phyloP scores from a whole-genome alignment of 2,888 invertebrate species.

The Melieria omissa region DNA sequence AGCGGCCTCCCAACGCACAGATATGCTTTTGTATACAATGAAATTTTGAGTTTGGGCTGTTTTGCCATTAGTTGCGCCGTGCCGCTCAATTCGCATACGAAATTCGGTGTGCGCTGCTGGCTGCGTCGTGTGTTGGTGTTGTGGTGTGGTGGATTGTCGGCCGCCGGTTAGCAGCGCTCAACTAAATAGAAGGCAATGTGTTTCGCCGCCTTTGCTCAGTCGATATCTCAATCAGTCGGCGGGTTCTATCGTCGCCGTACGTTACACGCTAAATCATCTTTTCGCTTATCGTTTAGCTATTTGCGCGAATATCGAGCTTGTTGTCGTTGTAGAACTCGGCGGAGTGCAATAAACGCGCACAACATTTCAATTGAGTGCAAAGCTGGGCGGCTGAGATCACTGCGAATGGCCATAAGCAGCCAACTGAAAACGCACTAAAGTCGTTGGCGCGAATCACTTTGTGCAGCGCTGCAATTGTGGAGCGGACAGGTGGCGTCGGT shows the following conservation, averaged over 20 bases:
- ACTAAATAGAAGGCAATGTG: not conserved
- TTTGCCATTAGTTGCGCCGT: not conserved
- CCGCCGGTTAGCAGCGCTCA: not conserved
- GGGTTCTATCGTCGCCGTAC: slow-evolving; percentile 49
- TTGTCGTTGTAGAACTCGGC: no score
- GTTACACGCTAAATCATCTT: slow-evolving; percentile 35
- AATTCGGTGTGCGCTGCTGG: not conserved
- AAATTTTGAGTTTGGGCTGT: not conserved
- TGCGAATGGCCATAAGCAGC: no score
- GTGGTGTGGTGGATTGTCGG: slow-evolving; percentile 27
- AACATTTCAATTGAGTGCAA: no score
- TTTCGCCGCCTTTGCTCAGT: slow-evolving; percentile 11
- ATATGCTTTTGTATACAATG: not conserved
- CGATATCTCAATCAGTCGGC: slow-evolving; percentile 55
- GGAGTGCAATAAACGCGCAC: no score
- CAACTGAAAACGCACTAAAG: no score
- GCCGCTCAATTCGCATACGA: no score
- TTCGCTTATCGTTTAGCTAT: no score
- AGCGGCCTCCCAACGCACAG: not conserved
- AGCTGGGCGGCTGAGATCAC: no score
- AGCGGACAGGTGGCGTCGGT: no score
- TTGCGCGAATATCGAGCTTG: no score
- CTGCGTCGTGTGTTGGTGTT: slow-evolving; percentile 10
- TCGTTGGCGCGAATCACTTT: no score
- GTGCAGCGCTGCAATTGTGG: no score